Percentiles rank a stretch among this genome's conserved stretches.
These are phyloP conservation scores for Limnodromus scolopaceus DNA, from an alignment of 2,797 vertebrate genomes.

Conservation along the genomic window DNA sequence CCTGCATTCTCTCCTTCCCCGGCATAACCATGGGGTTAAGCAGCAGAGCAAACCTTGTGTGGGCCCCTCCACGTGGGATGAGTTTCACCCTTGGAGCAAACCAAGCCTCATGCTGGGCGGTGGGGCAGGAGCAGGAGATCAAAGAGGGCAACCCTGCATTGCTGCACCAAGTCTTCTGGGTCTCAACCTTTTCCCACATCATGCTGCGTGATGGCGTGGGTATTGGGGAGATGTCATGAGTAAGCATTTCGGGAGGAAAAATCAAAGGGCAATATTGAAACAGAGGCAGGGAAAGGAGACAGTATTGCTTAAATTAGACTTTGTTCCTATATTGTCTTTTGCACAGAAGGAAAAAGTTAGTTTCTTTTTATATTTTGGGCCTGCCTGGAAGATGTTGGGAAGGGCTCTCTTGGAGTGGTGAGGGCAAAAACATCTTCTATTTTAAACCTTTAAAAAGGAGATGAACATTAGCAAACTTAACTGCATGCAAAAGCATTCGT, in stretches of 20 bases:
- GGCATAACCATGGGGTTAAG: rapidly evolving
- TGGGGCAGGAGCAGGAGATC: background rate
- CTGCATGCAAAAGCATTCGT: background rate
- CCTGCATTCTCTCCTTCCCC: rapidly evolving
- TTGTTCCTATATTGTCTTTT: background rate
- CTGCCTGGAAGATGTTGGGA: background rate
- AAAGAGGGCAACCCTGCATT: background rate
- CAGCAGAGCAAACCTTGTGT: background rate
- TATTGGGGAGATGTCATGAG: rapidly evolving
- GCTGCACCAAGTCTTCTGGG: background rate
- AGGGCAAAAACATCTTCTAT: background rate
- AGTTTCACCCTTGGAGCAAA: background rate
- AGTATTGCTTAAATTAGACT: background rate
- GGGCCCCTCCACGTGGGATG: background rate
- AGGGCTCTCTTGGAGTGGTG: background rate
- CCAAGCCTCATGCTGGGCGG: background rate
- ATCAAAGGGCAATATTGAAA: background rate
- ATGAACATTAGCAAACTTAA: background rate
- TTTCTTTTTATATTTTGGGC: background rate
- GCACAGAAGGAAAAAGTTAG: background rate
- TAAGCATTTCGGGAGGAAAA: rapidly evolving
- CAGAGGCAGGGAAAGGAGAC: background rate
- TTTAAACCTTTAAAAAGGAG: background rate
- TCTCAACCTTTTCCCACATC: background rate
- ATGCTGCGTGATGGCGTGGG: rapidly evolving